These are phyloP conservation scores for Nanorana parkeri DNA, from an alignment of 2,113 vertebrate genomes.

Conservation along the genomic window DNA sequence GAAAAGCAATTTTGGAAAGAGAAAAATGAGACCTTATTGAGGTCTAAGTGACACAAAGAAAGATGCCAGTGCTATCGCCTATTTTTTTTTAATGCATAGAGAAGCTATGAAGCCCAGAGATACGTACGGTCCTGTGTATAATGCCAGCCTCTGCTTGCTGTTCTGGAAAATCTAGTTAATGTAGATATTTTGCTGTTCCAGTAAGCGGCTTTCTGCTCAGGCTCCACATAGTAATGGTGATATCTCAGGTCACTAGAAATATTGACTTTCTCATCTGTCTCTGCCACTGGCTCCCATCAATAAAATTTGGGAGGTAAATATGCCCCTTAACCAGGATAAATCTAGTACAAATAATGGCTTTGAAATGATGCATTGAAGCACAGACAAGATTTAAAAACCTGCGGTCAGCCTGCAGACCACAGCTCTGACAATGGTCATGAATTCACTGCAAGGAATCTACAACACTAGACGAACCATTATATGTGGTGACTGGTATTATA, in stretches of 20 bases:
- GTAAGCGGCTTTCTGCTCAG: not conserved
- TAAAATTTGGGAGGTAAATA: conserved; percentile 20
- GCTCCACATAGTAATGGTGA: conserved; percentile 35
- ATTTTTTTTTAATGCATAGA: conserved; percentile 13
- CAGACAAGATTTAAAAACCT: conserved; percentile 6
- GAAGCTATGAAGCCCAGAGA: conserved; percentile 9
- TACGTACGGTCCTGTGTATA: not conserved
- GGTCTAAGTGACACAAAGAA: conserved; percentile 31
- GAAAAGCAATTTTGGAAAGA: not conserved
- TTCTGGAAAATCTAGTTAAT: conserved; percentile 20
- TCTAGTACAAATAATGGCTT: conserved; percentile 14
- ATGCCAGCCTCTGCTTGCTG: not conserved
- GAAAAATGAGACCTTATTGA: conserved; percentile 25
- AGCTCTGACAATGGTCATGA: not conserved
- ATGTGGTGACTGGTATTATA: too few species aligned
- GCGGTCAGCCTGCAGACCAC: conserved; percentile 15
- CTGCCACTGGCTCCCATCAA: conserved; percentile 30
- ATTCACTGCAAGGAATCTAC: not conserved
- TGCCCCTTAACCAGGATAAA: conserved; percentile 13
- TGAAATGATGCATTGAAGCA: not conserved
- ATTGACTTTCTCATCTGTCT: conserved; percentile 28
- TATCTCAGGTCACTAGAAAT: conserved; percentile 31
- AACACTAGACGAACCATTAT: not conserved
- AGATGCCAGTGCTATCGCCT: conserved; percentile 10
- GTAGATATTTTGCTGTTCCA: conserved; percentile 18